Percentiles rank a stretch among this genome's conserved stretches.
Conservation (phyloP, 2,888 invertebrate species). For the Prosopocoilus inquinatus region DNA sequence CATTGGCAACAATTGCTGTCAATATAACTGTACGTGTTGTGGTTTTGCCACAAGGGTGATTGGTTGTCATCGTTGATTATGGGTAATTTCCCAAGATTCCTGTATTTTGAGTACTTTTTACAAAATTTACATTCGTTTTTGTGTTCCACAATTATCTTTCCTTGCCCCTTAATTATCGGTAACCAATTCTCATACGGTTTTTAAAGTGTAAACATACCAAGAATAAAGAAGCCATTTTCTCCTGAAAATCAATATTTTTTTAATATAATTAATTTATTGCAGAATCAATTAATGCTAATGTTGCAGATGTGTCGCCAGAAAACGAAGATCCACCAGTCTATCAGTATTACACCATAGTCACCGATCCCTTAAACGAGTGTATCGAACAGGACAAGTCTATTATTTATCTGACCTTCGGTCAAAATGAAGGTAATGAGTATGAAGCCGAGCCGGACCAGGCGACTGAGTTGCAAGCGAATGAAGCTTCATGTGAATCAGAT, state of each 20-base stretch:
- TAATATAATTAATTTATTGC: slow-evolving; percentile 1
- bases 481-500: slow-evolving; percentile 36
- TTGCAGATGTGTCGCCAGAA: slow-evolving; percentile 15
- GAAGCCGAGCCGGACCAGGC: slow-evolving; percentile 16
- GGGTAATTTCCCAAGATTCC: slow-evolving; percentile 45
- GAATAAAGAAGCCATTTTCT: not conserved
- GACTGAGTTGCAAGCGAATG: slow-evolving; percentile 18
- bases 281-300: not conserved
- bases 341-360: slow-evolving; percentile 35
- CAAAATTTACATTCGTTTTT: slow-evolving; percentile 17
- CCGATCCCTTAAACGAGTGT: slow-evolving; percentile 16
- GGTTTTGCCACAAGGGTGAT: slow-evolving; percentile 17
- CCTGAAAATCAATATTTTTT: not conserved
- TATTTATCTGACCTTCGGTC: slow-evolving; percentile 19
- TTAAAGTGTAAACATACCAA: too few relatives aligned
- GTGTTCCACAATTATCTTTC: not conserved
- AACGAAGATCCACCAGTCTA: slow-evolving; percentile 27
- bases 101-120: slow-evolving; percentile 20
- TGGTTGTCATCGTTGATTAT: slow-evolving; percentile 32
- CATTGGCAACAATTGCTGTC: too few relatives aligned
- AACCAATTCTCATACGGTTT: too few relatives aligned
- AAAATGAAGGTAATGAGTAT: slow-evolving; percentile 23
- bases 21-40: too few relatives aligned
- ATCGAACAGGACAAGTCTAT: slow-evolving; percentile 23
- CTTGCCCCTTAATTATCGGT: too few relatives aligned